Evolutionary conservation across 2,888 invertebrate species (phyloP).

Genomic region (Limnephilus auricula): DNA sequence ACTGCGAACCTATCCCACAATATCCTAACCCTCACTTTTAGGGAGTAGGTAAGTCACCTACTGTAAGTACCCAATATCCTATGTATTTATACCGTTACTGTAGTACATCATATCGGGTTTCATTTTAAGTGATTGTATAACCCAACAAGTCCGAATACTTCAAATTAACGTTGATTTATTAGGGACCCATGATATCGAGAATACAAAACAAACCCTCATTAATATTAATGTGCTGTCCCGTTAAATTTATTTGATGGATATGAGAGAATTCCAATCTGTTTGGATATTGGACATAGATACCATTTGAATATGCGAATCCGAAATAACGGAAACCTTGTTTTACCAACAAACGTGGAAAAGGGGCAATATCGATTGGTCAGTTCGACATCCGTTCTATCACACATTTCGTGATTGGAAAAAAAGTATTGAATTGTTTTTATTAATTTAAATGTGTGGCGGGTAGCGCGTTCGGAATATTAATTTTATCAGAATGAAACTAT

Average conservation of each 20-base stretch:
- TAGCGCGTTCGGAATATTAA: background rate
- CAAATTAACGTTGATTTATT: background rate
- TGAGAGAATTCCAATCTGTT: background rate
- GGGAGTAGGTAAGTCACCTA: too few relatives aligned
- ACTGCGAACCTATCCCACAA: background rate
- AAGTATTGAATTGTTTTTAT: background rate
- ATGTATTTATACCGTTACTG: background rate
- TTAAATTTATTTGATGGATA: constrained; percentile 1
- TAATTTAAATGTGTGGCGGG: background rate
- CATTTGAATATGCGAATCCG: background rate
- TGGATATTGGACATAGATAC: background rate
- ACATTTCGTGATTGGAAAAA: background rate
- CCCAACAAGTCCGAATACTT: background rate
- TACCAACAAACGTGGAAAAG: background rate
- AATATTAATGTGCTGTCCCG: background rate
- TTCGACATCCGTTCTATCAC: background rate
- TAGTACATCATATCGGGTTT: background rate
- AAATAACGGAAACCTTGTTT: background rate
- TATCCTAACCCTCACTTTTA: background rate
- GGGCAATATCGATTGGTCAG: background rate
- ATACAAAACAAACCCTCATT: background rate
- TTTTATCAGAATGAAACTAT: background rate
- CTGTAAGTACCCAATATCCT: background rate
- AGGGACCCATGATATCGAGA: background rate
- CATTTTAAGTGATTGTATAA: constrained; percentile 2